Conservation (phyloP, 2,113 vertebrate species). For the Paracanthobrama guichenoti region DNA sequence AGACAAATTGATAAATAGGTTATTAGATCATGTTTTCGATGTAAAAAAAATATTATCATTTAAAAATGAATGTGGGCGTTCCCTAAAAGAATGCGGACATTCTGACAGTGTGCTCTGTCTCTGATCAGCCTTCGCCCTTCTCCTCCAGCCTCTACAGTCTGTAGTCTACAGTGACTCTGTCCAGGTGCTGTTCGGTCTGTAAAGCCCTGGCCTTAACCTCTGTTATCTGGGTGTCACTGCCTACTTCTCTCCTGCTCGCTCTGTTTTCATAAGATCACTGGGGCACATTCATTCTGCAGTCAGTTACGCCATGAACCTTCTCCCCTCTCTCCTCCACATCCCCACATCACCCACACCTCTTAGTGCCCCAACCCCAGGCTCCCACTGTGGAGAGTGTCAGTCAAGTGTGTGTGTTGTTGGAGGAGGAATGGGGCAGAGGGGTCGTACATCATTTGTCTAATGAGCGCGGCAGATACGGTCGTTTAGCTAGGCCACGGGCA, state of each 20-base stretch:
- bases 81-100: conserved; percentile 38
- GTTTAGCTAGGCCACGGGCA: conserved; percentile 76
- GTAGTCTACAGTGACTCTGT: conserved; percentile 52
- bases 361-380: conserved; percentile 10
- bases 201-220: conserved; percentile 70
- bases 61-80: neutral
- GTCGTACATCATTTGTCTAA: conserved; percentile 80
- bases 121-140: conserved; percentile 71
- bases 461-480: conserved; percentile 80
- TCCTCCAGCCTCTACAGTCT: conserved; percentile 1
- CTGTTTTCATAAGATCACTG: conserved; percentile 68
- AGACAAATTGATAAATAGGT: neutral
- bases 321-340: conserved; percentile 37
- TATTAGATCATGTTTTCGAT: neutral
- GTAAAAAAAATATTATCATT: neutral
- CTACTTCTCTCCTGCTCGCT: conserved; percentile 60
- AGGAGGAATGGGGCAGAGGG: conserved; percentile 69
- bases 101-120: conserved; percentile 65
- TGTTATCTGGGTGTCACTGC: conserved; percentile 74
- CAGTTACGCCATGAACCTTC: conserved; percentile 21
- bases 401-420: conserved; percentile 22
- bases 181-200: conserved; percentile 68
- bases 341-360: conserved; percentile 32
- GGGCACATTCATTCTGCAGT: conserved; percentile 57
- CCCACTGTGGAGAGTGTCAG: conserved; percentile 25